These are phyloP conservation scores for Candoia aspera DNA, from an alignment of 2,113 vertebrate species.

Conservation along the genomic window DNA sequence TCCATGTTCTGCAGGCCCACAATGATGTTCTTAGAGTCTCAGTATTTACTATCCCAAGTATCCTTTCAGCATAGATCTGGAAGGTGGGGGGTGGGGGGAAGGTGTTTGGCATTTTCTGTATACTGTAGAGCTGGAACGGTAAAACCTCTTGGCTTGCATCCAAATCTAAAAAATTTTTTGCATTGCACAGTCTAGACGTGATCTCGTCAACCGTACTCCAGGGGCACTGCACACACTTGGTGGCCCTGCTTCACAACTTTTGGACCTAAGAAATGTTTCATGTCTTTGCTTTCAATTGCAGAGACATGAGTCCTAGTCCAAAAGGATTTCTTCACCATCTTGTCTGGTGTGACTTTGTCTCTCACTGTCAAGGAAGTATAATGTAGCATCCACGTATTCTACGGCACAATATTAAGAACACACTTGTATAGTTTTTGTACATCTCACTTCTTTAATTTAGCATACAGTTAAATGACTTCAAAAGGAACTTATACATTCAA, in stretches of 20 bases:
- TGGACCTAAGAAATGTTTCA: constrained; percentile 4
- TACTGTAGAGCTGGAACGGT: constrained; percentile 12
- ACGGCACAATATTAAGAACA: constrained; percentile 24
- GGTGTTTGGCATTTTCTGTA: constrained; percentile 24
- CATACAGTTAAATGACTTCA: background rate
- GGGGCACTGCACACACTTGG: constrained; percentile 3
- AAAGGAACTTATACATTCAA: background rate
- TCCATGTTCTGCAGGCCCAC: background rate
- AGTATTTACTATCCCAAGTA: background rate
- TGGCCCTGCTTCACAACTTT: constrained; percentile 23
- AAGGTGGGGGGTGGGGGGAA: background rate
- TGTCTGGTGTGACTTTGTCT: constrained; percentile 15
- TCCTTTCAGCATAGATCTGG: background rate
- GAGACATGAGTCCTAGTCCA: background rate
- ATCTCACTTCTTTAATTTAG: constrained; percentile 25
- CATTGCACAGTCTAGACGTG: constrained; percentile 28
- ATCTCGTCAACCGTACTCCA: constrained; percentile 23
- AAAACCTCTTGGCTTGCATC: constrained; percentile 12
- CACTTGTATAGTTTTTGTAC: constrained; percentile 3
- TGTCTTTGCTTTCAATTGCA: constrained; percentile 9
- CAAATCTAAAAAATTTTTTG: constrained; percentile 34
- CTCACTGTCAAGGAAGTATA: constrained; percentile 3
- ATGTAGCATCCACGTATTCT: background rate
- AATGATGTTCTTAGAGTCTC: constrained; percentile 2
- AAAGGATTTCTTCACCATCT: constrained; percentile 10